Conservation (phyloP, 2,888 invertebrate genomes). For the Crematogaster levior region DNA sequence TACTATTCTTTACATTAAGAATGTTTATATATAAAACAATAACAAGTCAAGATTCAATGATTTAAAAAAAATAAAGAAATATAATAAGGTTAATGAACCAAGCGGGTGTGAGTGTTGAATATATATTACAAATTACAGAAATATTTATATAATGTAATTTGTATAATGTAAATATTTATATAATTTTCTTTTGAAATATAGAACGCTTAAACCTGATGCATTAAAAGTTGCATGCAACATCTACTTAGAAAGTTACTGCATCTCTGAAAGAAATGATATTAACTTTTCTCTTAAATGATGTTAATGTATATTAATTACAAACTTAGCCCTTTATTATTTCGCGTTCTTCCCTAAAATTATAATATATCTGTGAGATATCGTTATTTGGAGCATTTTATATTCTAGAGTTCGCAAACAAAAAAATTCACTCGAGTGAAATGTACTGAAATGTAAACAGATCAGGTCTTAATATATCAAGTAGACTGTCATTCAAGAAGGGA, state of each 20-base stretch:
- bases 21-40: background rate
- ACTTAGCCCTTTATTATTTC: background rate
- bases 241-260: background rate
- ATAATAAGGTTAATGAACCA: too few relatives aligned
- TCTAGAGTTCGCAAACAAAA: background rate
- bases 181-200: background rate
- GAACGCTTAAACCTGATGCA: background rate
- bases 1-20: background rate
- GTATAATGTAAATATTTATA: too few relatives aligned
- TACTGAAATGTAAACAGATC: conserved; percentile 27
- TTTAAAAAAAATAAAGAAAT: too few relatives aligned
- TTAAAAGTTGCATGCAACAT: background rate
- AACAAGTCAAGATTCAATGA: too few relatives aligned
- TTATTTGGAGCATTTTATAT: background rate
- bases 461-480: conserved; percentile 24
- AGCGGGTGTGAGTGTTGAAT: too few relatives aligned
- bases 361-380: background rate
- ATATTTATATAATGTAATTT: too few relatives aligned
- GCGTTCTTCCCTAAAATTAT: background rate
- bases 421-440: conserved; percentile 33
- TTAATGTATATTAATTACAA: background rate
- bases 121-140: too few relatives aligned
- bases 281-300: background rate
- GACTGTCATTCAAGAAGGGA: background rate
- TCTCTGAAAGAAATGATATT: background rate